Evolutionary conservation across 1,140 invertebrate species (phyloP).

Genomic region (Anagrus nilaparvatae): DNA sequence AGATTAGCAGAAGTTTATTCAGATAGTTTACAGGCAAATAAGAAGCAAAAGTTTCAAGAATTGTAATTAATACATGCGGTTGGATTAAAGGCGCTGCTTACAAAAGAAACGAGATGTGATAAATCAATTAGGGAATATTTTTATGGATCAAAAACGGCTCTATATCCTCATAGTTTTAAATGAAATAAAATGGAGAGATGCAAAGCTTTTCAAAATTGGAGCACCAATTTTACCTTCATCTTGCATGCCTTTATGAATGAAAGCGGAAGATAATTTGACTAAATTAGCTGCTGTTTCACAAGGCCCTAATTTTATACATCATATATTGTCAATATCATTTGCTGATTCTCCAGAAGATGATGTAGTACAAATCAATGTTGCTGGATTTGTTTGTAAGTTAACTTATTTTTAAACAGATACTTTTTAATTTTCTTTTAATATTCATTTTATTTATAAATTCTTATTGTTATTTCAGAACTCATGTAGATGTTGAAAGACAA

Average conservation of each 20-base stretch:
- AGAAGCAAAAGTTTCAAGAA: conserved; percentile 83
- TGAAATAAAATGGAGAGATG: conserved; percentile 77
- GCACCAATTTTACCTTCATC: conserved; percentile 85
- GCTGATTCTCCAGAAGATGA: conserved; percentile 64
- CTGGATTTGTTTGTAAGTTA: conserved; percentile 89
- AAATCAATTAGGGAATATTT: conserved; percentile 82
- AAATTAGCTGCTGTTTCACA: conserved; percentile 79
- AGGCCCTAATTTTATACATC: conserved; percentile 68
- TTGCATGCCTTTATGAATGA: conserved; percentile 92
- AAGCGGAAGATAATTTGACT: conserved; percentile 82
- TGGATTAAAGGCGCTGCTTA: conserved; percentile 79
- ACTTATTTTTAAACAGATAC: too few relatives aligned
- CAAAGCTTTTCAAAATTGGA: conserved; percentile 90
- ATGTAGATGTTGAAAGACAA: conserved; percentile 80
- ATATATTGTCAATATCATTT: conserved; percentile 80
- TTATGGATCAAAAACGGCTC: conserved; percentile 71
- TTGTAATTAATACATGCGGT: conserved; percentile 95
- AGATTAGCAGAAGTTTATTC: conserved; percentile 77
- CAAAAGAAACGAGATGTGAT: conserved; percentile 67
- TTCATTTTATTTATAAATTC: neutral
- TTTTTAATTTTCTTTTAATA: too few relatives aligned
- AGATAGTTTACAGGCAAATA: conserved; percentile 74
- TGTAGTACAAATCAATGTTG: conserved; percentile 78
- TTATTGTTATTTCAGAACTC: conserved; percentile 57
- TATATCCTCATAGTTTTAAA: conserved; percentile 88